Evolutionary conservation across 2,888 invertebrate genomes (phyloP).

Genomic region (Cyaniris semiargus): DNA sequence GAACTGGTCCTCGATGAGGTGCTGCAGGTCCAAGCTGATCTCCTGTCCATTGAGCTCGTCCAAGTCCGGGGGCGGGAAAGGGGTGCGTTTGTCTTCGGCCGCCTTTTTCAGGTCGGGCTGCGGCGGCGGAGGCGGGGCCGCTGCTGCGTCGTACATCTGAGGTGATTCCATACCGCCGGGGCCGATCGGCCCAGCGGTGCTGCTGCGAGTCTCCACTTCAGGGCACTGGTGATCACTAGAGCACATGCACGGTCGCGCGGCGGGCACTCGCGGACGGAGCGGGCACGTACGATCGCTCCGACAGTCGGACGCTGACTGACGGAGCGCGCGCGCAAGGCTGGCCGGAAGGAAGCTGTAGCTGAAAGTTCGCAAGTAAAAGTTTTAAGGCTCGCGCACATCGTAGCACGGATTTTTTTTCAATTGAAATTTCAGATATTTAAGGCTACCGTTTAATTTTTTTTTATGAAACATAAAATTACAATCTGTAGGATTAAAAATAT

Average conservation of each 20-base stretch:
- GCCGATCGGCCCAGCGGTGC: conserved; percentile 74
- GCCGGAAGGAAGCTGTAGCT: conserved; percentile 76
- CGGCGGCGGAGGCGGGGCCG: conserved; percentile 82
- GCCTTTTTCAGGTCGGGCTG: conserved; percentile 81
- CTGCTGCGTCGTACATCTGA: conserved; percentile 91
- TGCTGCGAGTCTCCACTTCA: conserved; percentile 76
- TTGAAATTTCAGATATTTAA: background rate
- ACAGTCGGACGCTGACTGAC: conserved; percentile 66
- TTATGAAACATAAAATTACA: background rate
- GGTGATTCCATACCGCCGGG: conserved; percentile 88
- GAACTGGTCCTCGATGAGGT: conserved; percentile 96
- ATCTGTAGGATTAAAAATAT: background rate
- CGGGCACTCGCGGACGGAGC: conserved; percentile 48
- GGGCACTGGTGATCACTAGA: conserved; percentile 73
- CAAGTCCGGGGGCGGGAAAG: conserved; percentile 90
- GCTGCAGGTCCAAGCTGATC: conserved; percentile 94
- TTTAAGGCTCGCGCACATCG: conserved; percentile 49
- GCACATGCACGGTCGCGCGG: conserved; percentile 64
- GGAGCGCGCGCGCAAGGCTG: conserved; percentile 59
- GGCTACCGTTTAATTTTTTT: background rate
- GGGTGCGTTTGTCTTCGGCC: conserved; percentile 84
- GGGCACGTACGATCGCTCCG: conserved; percentile 60
- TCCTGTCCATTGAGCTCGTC: conserved; percentile 95
- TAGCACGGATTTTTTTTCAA: conserved; percentile 4
- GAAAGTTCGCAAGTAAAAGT: conserved; percentile 72